Percentiles rank a stretch among this genome's conserved stretches.
These are phyloP conservation scores for Thecophora atra DNA, from an alignment of 2,888 invertebrate species.

Conservation along the genomic window DNA sequence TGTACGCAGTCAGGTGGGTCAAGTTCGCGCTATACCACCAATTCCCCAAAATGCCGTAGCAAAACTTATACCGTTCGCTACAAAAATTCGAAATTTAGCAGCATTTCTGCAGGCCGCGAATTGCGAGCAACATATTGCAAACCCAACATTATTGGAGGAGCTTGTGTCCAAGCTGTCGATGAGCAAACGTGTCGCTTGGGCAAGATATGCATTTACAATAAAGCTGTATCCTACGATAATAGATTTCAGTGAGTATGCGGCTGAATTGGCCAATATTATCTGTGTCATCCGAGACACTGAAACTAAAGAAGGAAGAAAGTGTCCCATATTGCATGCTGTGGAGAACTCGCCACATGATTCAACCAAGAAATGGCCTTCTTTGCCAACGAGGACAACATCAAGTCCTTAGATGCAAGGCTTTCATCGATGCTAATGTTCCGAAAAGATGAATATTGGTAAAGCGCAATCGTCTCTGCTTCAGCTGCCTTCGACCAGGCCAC, in stretches of 20 bases:
- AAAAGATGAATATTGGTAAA: no score
- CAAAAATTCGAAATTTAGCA: not conserved
- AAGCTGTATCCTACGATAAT: not conserved
- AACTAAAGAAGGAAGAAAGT: not conserved
- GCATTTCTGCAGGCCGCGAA: not conserved
- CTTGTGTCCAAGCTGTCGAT: no score
- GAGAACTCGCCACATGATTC: not conserved
- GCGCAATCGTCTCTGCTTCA: not conserved
- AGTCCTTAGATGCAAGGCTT: not conserved
- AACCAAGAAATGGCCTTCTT: not conserved
- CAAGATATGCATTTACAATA: not conserved
- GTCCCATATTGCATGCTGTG: not conserved
- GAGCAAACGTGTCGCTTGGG: no score
- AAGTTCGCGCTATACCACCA: no score
- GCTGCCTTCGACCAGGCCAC: not conserved
- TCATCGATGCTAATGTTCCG: no score
- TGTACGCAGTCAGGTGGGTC: slow-evolving; percentile 39
- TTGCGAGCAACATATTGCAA: no score
- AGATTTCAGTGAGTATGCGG: not conserved
- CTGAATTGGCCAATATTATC: not conserved
- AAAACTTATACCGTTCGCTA: slow-evolving; percentile 33
- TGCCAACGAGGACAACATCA: not conserved
- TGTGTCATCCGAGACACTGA: not conserved
- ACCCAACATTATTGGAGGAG: no score
- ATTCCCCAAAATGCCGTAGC: slow-evolving; percentile 36